Evolutionary conservation across 2,113 vertebrate genomes (phyloP).

Genomic region (Terrapene triunguis): DNA sequence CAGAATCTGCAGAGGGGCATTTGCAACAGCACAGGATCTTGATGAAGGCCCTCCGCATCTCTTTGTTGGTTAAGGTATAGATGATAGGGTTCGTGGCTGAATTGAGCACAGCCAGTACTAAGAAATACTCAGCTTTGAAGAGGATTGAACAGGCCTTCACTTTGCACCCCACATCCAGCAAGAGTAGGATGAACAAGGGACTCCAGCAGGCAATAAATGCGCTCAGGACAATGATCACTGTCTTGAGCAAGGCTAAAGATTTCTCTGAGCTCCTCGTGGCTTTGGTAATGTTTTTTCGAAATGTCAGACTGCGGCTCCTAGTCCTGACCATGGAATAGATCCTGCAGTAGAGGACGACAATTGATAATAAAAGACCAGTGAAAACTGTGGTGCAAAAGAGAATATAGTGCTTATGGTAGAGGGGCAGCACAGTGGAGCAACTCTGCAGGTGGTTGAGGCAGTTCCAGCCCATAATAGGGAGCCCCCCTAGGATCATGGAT

Average conservation of each 20-base stretch:
- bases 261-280: conserved; percentile 93
- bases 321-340: conserved; percentile 95
- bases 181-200: conserved; percentile 95
- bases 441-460: conserved; percentile 84
- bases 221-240: conserved; percentile 96
- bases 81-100: conserved; percentile 98
- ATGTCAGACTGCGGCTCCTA: conserved; percentile 92
- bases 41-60: conserved; percentile 96
- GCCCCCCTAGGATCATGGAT: conserved; percentile 88
- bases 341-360: conserved; percentile 94
- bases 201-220: conserved; percentile 98
- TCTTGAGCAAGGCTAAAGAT: conserved; percentile 95
- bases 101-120: conserved; percentile 95
- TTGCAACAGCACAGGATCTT: conserved; percentile 90
- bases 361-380: conserved; percentile 92
- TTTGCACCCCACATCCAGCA: conserved; percentile 94
- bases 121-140: conserved; percentile 94
- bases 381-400: conserved; percentile 98
- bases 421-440: conserved; percentile 95
- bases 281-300: conserved; percentile 91
- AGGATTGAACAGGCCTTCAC: conserved; percentile 89
- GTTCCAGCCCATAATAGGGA: conserved; percentile 98
- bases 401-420: conserved; percentile 99
- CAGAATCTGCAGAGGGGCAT: conserved; percentile 77
- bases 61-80: conserved; percentile 97